Base-by-base conservation (phyloP, 2,888 invertebrate species). In the Gari tellinella region DNA sequence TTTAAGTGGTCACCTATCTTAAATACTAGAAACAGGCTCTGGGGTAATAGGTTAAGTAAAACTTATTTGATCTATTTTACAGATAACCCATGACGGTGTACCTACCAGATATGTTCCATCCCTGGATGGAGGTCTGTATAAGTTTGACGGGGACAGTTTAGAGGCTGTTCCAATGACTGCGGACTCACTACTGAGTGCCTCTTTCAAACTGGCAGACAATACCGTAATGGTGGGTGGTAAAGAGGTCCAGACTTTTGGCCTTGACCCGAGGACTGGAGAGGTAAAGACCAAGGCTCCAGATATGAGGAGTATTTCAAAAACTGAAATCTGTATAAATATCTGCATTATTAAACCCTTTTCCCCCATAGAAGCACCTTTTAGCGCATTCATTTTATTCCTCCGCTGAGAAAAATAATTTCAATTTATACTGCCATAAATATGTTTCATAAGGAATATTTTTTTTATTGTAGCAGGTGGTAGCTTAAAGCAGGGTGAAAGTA, bases 141-240 rank as follows among this genome's bases (percentile, higher is more conserved):
- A 96, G 91, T 96, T 97, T 91, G 96, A 97, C 91, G 97, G 97
- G 0, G 95, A 96, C 72, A 95, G 94, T 73, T 94, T 99, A 53
- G 96, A 98, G 92, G 95, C 96, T 0, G 93, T 97, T 73, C 97
- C 98, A 0, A 94, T 99, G 78, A 95, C 95, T 46, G 96, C 97
- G 0, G 97, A 98, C 63, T 95, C 95, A 81, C 93, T 99, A 25
- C 93, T 99, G 4, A 95, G 96, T 66, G 92, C 93, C 15, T 97
- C 98, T 0, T 96, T 96, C 90, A 95, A 95, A 86, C 96, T 97
- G 31, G 90, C 90, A 45, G 93, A 93, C 38, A 90, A 92, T 73
- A 89, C 91, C 4, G 90, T 92, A 41, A 91, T 93, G 75, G 92
- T 93, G 60, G 94, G 98, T 68, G 97, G 97, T 1, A 96, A 96